Base-by-base conservation (phyloP, 2,888 invertebrate genomes). In the Ypsolopha sequella region DNA sequence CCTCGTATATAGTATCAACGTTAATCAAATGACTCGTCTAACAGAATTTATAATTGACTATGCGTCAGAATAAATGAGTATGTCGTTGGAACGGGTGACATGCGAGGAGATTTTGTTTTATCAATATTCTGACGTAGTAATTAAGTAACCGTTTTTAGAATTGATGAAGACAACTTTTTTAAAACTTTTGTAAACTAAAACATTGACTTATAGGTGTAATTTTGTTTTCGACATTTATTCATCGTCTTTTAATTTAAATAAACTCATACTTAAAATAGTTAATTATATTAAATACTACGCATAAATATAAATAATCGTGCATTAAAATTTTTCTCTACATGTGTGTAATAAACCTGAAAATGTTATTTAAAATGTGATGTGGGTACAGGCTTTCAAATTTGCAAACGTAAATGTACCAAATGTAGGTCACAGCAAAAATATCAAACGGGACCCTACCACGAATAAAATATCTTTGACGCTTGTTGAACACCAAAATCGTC, bases 21-120 rank as follows among this genome's bases (percentile, higher is more conserved):
- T 62, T 68, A 66, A 68, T 70, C 61, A 64, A 70, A 68, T 54
- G 61, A 58, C 58, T 61, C 56, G 54, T 57, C 65, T 64, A 65
- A 71, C 65, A 67, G 70, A 71, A 70, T 72, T 67, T 70, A 56
- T 63, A 74, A 75, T 77, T 66, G 67, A 70, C 66, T 66, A 67
- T 68, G 62, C 68, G 60, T 74, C 70, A 67, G 62, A 66, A 64
- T 68, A 68, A 66, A 64, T 62, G 64, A 61, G 60, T 60, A 55
- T 62, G 53, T 46, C 45, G 47, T 47, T 41, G n/a, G 47, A 52
- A 47, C 39, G 41, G 44, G 62, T 71, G 73, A 70, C 66, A 63
- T 59, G 62, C 52, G 10, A 43, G 52, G 57, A 67, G 66, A 71
- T 66, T 65, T 14, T 36, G n/a, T 43, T 43, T 41, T 11, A 43